Evolutionary conservation across 2,888 invertebrate genomes (phyloP).

Genomic region (Macropis europaea): DNA sequence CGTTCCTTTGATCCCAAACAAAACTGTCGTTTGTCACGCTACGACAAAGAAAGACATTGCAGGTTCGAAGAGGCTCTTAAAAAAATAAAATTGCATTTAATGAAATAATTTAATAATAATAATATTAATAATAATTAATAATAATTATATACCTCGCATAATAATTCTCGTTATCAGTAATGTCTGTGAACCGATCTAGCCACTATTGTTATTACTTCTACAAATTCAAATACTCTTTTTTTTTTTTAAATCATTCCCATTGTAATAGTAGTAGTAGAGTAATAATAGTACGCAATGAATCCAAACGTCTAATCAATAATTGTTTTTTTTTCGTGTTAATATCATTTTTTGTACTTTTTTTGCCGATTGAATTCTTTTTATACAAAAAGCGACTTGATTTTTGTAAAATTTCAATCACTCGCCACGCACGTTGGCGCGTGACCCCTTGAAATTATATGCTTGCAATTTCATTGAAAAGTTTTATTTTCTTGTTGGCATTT

Average conservation of each 20-base stretch:
- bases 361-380: conserved; percentile 39
- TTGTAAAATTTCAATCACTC: conserved; percentile 5
- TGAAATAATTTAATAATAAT: conserved; percentile 65
- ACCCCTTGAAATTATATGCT: conserved; percentile 22
- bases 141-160: conserved; percentile 47
- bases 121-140: conserved; percentile 50
- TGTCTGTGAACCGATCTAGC: conserved; percentile 32
- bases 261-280: conserved; percentile 30
- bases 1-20: conserved; percentile 25
- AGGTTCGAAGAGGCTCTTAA: conserved; percentile 60
- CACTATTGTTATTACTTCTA: conserved; percentile 40
- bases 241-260: conserved; percentile 32
- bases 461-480: conserved; percentile 13
- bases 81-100: conserved; percentile 69
- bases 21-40: conserved; percentile 30
- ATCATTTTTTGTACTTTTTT: conserved; percentile 57
- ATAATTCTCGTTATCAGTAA: conserved; percentile 39
- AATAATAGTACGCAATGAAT: conserved; percentile 29
- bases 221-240: conserved; percentile 39
- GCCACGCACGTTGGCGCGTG: conserved; percentile 1
- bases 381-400: conserved; percentile 14
- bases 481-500: conserved; percentile 6
- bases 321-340: conserved; percentile 24
- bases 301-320: conserved; percentile 43
- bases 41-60: conserved; percentile 47